Percentiles rank a stretch among this genome's conserved stretches.
Evolutionary conservation across 2,797 vertebrate species (phyloP).

Genomic region (Heteromormyrus szaboi): DNA sequence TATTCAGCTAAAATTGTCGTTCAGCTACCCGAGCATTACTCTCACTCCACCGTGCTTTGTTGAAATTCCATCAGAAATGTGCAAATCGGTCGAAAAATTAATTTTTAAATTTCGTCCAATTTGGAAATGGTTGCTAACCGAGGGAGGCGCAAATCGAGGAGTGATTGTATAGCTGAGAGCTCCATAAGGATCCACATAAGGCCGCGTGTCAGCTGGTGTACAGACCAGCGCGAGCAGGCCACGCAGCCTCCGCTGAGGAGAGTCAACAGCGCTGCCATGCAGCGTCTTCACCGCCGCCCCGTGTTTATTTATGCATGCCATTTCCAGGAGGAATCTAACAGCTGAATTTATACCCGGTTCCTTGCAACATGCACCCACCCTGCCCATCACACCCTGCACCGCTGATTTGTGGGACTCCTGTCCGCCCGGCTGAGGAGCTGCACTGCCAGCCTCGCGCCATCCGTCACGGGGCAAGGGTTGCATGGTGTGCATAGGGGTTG

Average conservation of each 20-base stretch:
- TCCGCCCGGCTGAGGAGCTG: slow-evolving; percentile 48
- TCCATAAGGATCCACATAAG: neutral
- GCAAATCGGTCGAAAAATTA: neutral
- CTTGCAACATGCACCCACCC: slow-evolving; percentile 33
- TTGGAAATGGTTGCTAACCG: neutral
- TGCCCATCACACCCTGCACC: slow-evolving; percentile 36
- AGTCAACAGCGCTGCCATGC: slow-evolving; percentile 16
- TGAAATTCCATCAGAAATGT: neutral
- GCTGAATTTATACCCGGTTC: slow-evolving; percentile 54
- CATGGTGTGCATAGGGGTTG: neutral
- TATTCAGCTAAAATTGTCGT: neutral
- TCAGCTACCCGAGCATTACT: neutral
- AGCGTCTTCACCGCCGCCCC: slow-evolving; percentile 27
- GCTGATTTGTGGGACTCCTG: slow-evolving; percentile 56
- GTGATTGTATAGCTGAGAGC: neutral
- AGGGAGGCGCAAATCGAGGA: neutral
- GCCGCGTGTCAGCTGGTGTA: neutral
- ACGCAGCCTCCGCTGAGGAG: neutral
- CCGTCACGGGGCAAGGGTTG: slow-evolving; percentile 32
- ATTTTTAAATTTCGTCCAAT: neutral
- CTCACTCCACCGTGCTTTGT: neutral
- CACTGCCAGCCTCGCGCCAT: slow-evolving; percentile 51
- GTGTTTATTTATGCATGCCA: slow-evolving; percentile 51
- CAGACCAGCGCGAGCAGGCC: neutral
- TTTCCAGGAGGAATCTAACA: slow-evolving; percentile 51